Evolutionary conservation across 2,797 vertebrate species (phyloP).

Genomic region (Sebastolobus alascanus): DNA sequence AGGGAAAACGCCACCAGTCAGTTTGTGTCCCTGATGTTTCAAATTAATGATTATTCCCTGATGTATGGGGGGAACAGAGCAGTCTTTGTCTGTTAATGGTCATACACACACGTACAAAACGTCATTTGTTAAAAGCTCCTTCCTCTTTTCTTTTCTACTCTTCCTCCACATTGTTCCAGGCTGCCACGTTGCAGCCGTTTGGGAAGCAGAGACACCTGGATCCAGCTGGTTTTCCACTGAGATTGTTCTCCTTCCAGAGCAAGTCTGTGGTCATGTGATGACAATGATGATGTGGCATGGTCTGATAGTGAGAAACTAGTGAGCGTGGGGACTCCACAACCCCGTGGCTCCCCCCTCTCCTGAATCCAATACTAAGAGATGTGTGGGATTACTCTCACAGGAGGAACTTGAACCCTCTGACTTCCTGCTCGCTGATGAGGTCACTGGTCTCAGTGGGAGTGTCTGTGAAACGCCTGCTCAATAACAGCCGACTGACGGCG

Average conservation of each 20-base stretch:
- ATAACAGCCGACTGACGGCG: slow-evolving; percentile 68
- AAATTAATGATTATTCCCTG: slow-evolving; percentile 72
- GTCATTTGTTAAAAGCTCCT: slow-evolving; percentile 52
- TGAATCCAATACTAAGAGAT: slow-evolving; percentile 76
- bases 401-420: slow-evolving; percentile 85
- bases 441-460: slow-evolving; percentile 85
- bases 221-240: slow-evolving; percentile 48
- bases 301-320: slow-evolving; percentile 73
- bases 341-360: slow-evolving; percentile 53
- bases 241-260: slow-evolving; percentile 40
- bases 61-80: slow-evolving; percentile 32
- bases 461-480: slow-evolving; percentile 84
- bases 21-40: slow-evolving; percentile 67
- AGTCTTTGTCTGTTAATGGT: slow-evolving; percentile 58
- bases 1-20: slow-evolving; percentile 59
- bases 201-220: slow-evolving; percentile 77
- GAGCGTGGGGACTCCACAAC: slow-evolving; percentile 68
- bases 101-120: neutral
- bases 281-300: slow-evolving; percentile 67
- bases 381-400: slow-evolving; percentile 86
- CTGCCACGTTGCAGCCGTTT: slow-evolving; percentile 56
- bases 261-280: slow-evolving; percentile 41
- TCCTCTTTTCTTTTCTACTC: slow-evolving; percentile 52
- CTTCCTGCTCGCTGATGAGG: slow-evolving; percentile 89
- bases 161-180: slow-evolving; percentile 78